Percentiles rank a stretch among this genome's conserved stretches.
phyloP scores from a whole-genome alignment of 2,797 vertebrate species.

The Chaunax sp. region DNA sequence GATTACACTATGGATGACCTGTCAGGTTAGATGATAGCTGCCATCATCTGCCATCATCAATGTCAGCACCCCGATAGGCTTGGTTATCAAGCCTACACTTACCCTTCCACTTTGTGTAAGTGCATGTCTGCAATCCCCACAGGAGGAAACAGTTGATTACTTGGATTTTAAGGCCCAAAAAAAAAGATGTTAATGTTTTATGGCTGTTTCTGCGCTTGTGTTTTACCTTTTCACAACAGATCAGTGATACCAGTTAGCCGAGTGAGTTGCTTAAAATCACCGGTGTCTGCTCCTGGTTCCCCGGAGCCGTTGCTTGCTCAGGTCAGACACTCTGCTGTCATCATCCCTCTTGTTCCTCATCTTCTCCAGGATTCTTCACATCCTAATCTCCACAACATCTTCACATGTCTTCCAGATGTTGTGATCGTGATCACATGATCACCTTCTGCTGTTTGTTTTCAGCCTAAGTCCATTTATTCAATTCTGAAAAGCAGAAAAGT shows the following conservation, averaged over 20 bases:
- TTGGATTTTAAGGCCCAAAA: neutral
- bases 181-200: neutral
- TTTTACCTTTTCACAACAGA: neutral
- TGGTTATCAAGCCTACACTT: neutral
- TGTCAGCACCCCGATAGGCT: neutral
- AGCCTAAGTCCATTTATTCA: neutral
- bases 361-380: conserved; percentile 54
- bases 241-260: neutral
- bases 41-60: conserved; percentile 9
- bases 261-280: conserved; percentile 6
- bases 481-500: conserved; percentile 1
- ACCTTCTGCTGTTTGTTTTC: conserved; percentile 16
- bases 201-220: conserved; percentile 7
- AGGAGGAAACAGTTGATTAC: neutral
- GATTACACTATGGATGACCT: conserved; percentile 60
- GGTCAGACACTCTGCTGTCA: conserved; percentile 72
- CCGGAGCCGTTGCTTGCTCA: conserved; percentile 59
- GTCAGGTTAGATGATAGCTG: conserved; percentile 40
- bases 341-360: conserved; percentile 68
- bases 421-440: conserved; percentile 14
- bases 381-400: conserved; percentile 51
- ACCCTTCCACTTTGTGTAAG: neutral
- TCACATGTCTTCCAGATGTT: conserved; percentile 78
- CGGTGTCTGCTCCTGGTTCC: conserved; percentile 62
- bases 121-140: neutral